Evolutionary conservation across 1,140 invertebrate species (phyloP).

Genomic region (Drosophila erecta): DNA sequence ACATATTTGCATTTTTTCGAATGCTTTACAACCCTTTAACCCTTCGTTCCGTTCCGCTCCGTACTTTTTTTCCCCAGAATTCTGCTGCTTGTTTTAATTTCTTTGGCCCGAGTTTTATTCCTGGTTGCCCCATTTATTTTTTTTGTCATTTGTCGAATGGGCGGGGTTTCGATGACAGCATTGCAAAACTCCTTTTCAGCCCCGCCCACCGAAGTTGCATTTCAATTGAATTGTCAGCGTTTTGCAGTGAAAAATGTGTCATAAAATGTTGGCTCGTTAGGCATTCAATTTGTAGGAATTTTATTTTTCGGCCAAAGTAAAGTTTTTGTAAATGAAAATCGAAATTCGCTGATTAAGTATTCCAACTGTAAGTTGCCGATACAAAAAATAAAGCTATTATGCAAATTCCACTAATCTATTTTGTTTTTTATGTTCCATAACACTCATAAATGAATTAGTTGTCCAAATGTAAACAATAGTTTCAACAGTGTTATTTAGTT

Average conservation of each 20-base stretch:
- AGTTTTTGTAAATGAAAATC: neutral
- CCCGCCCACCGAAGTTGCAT: conserved; percentile 25
- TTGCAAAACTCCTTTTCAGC: conserved; percentile 34
- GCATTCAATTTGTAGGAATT: neutral
- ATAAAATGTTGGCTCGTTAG: conserved; percentile 43
- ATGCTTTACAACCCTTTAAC: conserved; percentile 29
- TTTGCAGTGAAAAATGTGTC: conserved; percentile 54
- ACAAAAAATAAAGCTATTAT: neutral
- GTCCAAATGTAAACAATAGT: conserved; percentile 4
- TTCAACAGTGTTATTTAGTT: conserved; percentile 8
- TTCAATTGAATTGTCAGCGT: conserved; percentile 80
- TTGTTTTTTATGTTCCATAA: neutral
- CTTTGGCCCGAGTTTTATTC: conserved; percentile 51
- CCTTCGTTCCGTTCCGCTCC: neutral
- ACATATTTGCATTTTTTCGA: conserved; percentile 66
- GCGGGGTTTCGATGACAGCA: conserved; percentile 54
- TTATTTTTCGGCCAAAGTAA: neutral
- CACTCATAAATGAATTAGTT: conserved; percentile 17
- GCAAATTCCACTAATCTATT: neutral
- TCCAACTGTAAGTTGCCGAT: neutral
- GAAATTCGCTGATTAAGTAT: conserved; percentile 1
- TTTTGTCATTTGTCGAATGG: neutral
- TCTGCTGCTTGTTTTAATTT: conserved; percentile 70
- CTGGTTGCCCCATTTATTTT: conserved; percentile 7
- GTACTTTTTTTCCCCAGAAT: neutral